These are phyloP conservation scores for Rhinatrema bivittatum DNA, from an alignment of 2,797 vertebrate genomes.

Conservation along the genomic window DNA sequence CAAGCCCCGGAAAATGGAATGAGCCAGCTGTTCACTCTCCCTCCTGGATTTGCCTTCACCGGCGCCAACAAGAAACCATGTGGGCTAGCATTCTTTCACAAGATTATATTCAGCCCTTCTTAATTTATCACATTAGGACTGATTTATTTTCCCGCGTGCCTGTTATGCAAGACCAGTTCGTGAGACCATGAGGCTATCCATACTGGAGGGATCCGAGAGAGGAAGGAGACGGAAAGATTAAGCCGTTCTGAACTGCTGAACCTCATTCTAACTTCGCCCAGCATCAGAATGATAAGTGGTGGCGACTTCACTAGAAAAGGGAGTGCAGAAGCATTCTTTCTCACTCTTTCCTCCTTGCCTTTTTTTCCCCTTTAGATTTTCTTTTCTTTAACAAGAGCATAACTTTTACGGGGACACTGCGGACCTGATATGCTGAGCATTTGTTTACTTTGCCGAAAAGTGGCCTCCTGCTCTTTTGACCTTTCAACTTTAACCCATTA, in stretches of 20 bases:
- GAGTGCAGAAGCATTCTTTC: conserved; percentile 23
- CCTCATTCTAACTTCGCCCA: conserved; percentile 22
- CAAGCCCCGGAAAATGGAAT: conserved; percentile 20
- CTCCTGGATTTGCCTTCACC: conserved; percentile 8
- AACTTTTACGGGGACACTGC: too few relatives aligned
- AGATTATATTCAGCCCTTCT: conserved; percentile 16
- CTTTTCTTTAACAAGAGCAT: background rate
- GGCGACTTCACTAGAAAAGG: conserved; percentile 11
- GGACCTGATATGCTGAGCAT: too few relatives aligned
- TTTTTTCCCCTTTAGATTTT: background rate
- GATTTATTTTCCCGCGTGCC: conserved; percentile 7
- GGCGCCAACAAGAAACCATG: conserved; percentile 3
- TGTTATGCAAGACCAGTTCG: conserved; percentile 8
- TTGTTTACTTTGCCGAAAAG: too few relatives aligned
- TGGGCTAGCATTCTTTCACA: conserved; percentile 12
- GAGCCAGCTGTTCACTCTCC: conserved; percentile 14
- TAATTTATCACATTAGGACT: conserved; percentile 16
- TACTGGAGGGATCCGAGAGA: background rate
- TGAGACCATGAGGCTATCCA: conserved; percentile 3
- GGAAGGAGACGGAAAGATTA: background rate
- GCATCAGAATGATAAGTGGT: conserved; percentile 16
- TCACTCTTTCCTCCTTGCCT: background rate
- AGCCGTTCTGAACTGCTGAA: conserved; percentile 13
- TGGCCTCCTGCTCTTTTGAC: too few relatives aligned
- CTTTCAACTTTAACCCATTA: too few relatives aligned